Conservation (phyloP, 1,140 invertebrate genomes). For the Globodera rostochiensis region DNA sequence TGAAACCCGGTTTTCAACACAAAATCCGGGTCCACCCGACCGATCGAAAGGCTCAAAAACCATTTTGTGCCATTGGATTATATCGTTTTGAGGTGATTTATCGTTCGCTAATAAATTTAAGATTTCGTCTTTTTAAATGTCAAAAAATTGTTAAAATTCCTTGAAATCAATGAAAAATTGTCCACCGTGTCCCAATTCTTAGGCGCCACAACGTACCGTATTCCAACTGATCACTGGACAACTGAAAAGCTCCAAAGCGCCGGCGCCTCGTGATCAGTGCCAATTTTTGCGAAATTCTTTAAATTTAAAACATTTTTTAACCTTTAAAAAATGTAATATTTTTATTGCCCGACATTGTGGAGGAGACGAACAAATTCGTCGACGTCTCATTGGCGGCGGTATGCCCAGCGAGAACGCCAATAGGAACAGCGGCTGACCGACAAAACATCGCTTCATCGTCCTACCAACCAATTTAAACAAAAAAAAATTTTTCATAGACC, state of each 20-base stretch:
- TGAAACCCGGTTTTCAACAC: too few relatives aligned
- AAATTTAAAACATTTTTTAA: conserved; percentile 11
- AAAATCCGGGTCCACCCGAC: too few relatives aligned
- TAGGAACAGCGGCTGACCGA: conserved; percentile 45
- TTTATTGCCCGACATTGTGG: conserved; percentile 31
- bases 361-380: conserved; percentile 29
- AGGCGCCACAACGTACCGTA: conserved; percentile 36
- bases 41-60: too few relatives aligned
- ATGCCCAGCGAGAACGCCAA: background rate
- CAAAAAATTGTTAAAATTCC: background rate
- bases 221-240: conserved; percentile 53
- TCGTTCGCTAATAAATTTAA: too few relatives aligned
- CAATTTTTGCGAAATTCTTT: conserved; percentile 50
- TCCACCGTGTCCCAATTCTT: background rate
- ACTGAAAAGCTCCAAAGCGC: conserved; percentile 35
- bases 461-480: background rate
- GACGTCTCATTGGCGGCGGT: background rate
- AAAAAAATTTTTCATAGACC: too few relatives aligned
- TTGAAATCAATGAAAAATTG: background rate
- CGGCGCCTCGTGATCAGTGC: conserved; percentile 44
- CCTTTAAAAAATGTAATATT: background rate
- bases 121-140: too few relatives aligned
- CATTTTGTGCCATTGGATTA: too few relatives aligned
- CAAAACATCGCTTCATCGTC: conserved; percentile 41
- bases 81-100: too few relatives aligned